Percentiles rank a stretch among this genome's conserved stretches.
Conservation (phyloP, 2,113 vertebrate species). For the Catagonus wagneri region DNA sequence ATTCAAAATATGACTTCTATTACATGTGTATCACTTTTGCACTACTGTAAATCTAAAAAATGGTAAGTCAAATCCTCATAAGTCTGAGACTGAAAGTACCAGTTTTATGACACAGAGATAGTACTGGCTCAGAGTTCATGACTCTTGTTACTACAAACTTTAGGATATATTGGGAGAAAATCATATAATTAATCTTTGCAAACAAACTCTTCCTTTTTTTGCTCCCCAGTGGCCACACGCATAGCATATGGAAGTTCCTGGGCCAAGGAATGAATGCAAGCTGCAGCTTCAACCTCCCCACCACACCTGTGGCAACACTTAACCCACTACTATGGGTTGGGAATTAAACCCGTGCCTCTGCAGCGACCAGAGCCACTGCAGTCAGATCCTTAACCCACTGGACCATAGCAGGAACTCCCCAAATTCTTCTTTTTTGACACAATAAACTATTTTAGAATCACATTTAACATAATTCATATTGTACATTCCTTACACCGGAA, state of each 20-base stretch:
- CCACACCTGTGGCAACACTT: too few species aligned
- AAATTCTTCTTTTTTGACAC: neutral
- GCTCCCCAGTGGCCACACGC: too few species aligned
- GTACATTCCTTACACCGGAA: neutral
- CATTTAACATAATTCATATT: neutral
- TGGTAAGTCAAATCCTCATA: neutral
- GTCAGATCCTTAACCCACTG: too few species aligned
- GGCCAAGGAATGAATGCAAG: too few species aligned
- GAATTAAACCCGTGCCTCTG: too few species aligned
- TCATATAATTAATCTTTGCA: neutral
- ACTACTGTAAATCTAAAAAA: neutral
- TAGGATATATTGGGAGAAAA: neutral
- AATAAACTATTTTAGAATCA: slow-evolving; percentile 39
- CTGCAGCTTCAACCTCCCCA: too few species aligned
- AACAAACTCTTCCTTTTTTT: neutral
- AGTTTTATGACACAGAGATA: neutral
- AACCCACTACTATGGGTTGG: too few species aligned
- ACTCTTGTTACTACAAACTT: neutral
- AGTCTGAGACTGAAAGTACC: neutral
- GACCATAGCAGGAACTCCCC: too few species aligned
- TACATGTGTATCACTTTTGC: neutral
- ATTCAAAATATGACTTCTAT: neutral
- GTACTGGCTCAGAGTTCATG: neutral
- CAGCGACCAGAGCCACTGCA: too few species aligned
- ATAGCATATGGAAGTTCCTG: too few species aligned